A percentile compares a stretch with the other conserved stretches of the same genome.
These are phyloP conservation scores for Chaetogeoica ovagalla DNA, from an alignment of 2,888 invertebrate species.

Conservation along the genomic window DNA sequence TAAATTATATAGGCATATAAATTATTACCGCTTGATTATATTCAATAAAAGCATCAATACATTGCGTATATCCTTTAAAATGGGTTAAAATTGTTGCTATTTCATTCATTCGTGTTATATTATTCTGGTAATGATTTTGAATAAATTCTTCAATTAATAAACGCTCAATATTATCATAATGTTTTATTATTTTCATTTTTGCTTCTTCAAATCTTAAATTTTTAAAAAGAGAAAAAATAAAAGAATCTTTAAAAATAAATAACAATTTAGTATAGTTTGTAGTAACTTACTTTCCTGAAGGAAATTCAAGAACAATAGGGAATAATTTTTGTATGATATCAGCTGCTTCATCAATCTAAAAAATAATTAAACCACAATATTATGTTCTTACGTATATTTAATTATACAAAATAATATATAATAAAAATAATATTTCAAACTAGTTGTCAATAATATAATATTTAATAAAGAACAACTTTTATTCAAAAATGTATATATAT, in stretches of 20 bases:
- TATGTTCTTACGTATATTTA: no score
- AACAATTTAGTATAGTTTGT: conserved; percentile 5
- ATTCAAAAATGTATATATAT: no score
- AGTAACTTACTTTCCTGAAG: conserved; percentile 72
- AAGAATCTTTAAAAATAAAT: conserved; percentile 1
- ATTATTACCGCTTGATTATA: conserved; percentile 83
- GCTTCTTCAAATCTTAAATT: conserved; percentile 71
- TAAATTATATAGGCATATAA: not conserved
- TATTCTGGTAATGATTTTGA: conserved; percentile 81
- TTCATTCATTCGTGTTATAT: conserved; percentile 87
- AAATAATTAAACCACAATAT: not conserved
- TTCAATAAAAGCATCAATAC: conserved; percentile 95
- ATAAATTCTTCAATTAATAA: conserved; percentile 93
- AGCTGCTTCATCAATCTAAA: conserved; percentile 87
- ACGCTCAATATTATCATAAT: conserved; percentile 87
- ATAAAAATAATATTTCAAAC: no score
- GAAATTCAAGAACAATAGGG: conserved; percentile 92
- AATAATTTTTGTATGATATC: conserved; percentile 96
- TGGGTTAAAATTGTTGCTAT: conserved; percentile 89
- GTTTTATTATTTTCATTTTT: conserved; percentile 81
- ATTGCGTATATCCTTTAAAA: conserved; percentile 95
- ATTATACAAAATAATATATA: no score
- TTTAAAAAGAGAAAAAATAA: conserved; percentile 16
- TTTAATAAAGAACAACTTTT: no score
- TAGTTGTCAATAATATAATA: no score